Base-by-base conservation (phyloP, 2,888 invertebrate genomes). In the Euproctis similis region DNA sequence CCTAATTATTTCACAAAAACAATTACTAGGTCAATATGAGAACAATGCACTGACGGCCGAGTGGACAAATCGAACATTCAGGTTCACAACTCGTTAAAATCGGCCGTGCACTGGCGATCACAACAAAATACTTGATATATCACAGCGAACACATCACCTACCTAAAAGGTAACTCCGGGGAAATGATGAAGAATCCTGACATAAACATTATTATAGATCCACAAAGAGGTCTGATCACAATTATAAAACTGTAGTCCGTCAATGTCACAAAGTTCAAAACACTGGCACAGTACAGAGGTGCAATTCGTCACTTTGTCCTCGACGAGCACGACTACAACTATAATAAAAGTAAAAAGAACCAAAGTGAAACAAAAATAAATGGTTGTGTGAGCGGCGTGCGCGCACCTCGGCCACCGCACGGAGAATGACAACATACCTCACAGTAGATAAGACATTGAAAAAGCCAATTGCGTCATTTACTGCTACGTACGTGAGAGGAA, bases 401-500 rank as follows among this genome's bases (percentile, higher is more conserved):
- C 81, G 76, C 81, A 77, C 59, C 74, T 61, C 73, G 58, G 52
- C 70, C 72, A 52, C 57, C 75, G 67, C 78, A 72, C 73, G 69
- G 50, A 71, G 80, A 82, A 72, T 81, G 82, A 81, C 81, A 78
- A 76, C 78, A 77, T 68, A 73, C 74, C 70, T 73, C 74, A 61
- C 66, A 63, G 74, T 72, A 80, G 81, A 81, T 82, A 82, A 82
- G 82, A 81, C 82, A 81, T 82, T 82, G 82, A 82, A 82, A 82
- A 81, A 78, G 76, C 77, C 78, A 80, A 80, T 81, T 82, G 82
- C 82, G 82, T 82, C 82, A 81, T 76, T 71, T 76, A 72, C 77
- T 61, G 67, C 81, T 76, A 80, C 81, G 75, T 80, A 81, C 80
- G 73, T 62, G 68, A 71, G 75, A 78, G 76, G 78, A 77, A 80